These are phyloP conservation scores for Acleris laterana DNA, from an alignment of 2,888 invertebrate species.

Conservation along the genomic window DNA sequence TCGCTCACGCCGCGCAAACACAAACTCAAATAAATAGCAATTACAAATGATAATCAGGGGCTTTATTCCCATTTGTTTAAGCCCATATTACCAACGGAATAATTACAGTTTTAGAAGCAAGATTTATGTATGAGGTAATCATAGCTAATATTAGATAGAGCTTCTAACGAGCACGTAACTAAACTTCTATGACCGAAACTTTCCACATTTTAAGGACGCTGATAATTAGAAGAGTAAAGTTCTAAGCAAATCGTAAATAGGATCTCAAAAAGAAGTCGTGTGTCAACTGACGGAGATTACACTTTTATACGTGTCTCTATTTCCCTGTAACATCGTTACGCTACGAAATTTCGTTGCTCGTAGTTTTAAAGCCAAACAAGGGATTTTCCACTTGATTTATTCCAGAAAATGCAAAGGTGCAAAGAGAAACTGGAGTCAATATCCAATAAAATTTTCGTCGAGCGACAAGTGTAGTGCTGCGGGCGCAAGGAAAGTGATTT, in stretches of 20 bases:
- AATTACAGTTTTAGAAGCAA: too few relatives aligned
- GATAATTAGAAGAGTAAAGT: neutral
- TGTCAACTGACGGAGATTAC: slow-evolving; percentile 12
- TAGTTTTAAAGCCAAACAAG: slow-evolving; percentile 3
- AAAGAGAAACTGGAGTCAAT: slow-evolving; percentile 15
- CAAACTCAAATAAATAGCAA: too few relatives aligned
- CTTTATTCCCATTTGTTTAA: too few relatives aligned
- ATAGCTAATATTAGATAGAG: too few relatives aligned
- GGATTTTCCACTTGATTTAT: slow-evolving; percentile 7
- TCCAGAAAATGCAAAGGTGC: slow-evolving; percentile 18
- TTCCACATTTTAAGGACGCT: too few relatives aligned
- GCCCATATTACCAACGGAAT: too few relatives aligned
- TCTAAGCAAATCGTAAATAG: slow-evolving; percentile 21
- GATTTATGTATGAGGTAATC: too few relatives aligned
- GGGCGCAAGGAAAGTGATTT: slow-evolving; percentile 29
- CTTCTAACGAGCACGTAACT: too few relatives aligned
- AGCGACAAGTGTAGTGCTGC: slow-evolving; percentile 12
- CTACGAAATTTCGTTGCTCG: slow-evolving; percentile 2
- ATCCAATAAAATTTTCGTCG: slow-evolving; percentile 15
- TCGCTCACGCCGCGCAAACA: too few relatives aligned
- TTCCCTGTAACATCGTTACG: slow-evolving; percentile 8
- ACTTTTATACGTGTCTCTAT: neutral
- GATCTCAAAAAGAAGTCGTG: slow-evolving; percentile 11
- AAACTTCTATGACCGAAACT: too few relatives aligned
- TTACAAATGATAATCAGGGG: too few relatives aligned